These are phyloP conservation scores for Ethmia dodecea DNA, from an alignment of 2,888 invertebrate genomes.

Conservation along the genomic window DNA sequence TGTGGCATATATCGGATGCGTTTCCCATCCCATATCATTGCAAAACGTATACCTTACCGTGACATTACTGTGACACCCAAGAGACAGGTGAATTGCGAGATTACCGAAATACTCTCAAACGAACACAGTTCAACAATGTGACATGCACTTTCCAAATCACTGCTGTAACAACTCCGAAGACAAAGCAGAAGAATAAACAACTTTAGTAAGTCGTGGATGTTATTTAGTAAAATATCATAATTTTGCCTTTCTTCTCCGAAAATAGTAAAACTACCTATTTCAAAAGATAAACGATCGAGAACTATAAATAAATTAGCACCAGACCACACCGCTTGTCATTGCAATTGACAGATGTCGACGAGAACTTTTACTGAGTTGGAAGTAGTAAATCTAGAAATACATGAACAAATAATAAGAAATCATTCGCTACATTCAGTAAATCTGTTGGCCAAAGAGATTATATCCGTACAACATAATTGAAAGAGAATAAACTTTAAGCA, in stretches of 20 bases:
- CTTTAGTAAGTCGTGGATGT: too few relatives aligned
- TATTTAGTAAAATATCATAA: too few relatives aligned
- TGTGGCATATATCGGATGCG: slow-evolving; percentile 4
- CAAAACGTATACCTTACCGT: slow-evolving; percentile 3
- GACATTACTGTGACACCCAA: slow-evolving; percentile 40
- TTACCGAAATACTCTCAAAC: slow-evolving; percentile 37
- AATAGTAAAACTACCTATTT: too few relatives aligned
- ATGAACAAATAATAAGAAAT: too few relatives aligned
- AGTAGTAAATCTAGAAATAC: background rate
- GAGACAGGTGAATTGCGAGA: slow-evolving; percentile 46
- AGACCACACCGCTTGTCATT: slow-evolving; percentile 4
- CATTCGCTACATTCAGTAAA: background rate
- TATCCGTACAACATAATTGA: background rate
- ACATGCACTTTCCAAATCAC: slow-evolving; percentile 39
- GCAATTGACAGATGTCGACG: slow-evolving; percentile 16
- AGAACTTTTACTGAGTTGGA: slow-evolving; percentile 20
- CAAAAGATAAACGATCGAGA: too few relatives aligned
- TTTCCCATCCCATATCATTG: slow-evolving; percentile 6
- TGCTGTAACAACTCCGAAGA: slow-evolving; percentile 14
- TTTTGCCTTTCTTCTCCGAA: too few relatives aligned
- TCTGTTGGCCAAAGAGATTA: background rate
- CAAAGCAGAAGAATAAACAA: too few relatives aligned
- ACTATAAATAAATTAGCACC: too few relatives aligned
- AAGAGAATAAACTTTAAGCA: too few relatives aligned
- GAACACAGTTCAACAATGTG: slow-evolving; percentile 48